A percentile compares a stretch with the other conserved stretches of the same genome.
Conservation (phyloP, 1,140 invertebrate species). For the Campoletis sonorensis region DNA sequence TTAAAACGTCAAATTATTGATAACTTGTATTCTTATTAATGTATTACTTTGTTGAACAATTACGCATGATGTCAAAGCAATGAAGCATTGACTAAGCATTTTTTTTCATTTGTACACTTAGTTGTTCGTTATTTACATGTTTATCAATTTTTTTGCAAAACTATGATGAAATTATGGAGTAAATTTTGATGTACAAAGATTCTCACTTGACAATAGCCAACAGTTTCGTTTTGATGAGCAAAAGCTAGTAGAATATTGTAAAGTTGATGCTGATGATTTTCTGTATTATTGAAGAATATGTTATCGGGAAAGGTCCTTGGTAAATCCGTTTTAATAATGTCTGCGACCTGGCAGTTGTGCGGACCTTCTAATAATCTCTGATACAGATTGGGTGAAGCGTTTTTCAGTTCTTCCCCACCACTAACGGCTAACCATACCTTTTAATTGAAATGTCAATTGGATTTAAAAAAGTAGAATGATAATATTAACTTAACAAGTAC, state of each 20-base stretch:
- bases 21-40: background rate
- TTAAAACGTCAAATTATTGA: background rate
- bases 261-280: slow-evolving; percentile 84
- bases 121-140: background rate
- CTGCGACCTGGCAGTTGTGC: slow-evolving; percentile 82
- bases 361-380: slow-evolving; percentile 81
- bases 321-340: slow-evolving; percentile 90
- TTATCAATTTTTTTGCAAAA: background rate
- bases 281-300: slow-evolving; percentile 89
- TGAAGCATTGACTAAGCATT: too few relatives aligned
- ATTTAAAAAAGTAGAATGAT: too few relatives aligned
- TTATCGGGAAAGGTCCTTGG: slow-evolving; percentile 96
- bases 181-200: background rate
- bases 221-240: slow-evolving; percentile 89
- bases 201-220: slow-evolving; percentile 92
- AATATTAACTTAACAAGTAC: too few relatives aligned
- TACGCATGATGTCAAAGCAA: background rate
- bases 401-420: slow-evolving; percentile 84
- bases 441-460: too few relatives aligned
- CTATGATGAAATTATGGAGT: slow-evolving; percentile 12
- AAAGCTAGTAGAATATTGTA: slow-evolving; percentile 93
- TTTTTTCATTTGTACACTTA: background rate
- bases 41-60: background rate
- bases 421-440: slow-evolving; percentile 91
- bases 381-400: slow-evolving; percentile 83